These are phyloP conservation scores for Eilema griseolum DNA, from an alignment of 2,888 invertebrate species.

Conservation along the genomic window DNA sequence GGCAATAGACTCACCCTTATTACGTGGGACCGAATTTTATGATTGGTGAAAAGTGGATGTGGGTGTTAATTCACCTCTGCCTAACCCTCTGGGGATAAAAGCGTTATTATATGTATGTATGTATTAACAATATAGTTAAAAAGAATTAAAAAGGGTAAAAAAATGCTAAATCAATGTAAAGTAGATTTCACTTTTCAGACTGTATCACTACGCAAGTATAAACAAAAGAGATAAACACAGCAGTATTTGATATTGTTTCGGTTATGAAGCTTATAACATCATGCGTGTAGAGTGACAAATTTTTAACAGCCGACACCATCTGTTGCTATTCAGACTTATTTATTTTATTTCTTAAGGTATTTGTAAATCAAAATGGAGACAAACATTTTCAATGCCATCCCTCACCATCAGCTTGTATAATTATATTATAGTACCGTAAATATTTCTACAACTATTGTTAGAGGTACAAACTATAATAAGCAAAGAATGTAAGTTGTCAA, in stretches of 20 bases:
- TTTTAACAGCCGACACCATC: not conserved
- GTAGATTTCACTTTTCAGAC: not conserved
- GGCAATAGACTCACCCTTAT: no score
- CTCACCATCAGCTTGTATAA: slow-evolving; percentile 33
- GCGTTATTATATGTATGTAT: no score
- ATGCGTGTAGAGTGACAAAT: slow-evolving; percentile 1
- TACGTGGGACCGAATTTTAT: no score
- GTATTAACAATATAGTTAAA: not conserved
- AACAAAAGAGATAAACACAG: not conserved
- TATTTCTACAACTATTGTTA: slow-evolving; percentile 37
- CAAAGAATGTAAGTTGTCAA: slow-evolving; percentile 22
- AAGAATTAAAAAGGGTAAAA: not conserved
- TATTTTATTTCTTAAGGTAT: not conserved
- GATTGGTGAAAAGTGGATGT: no score
- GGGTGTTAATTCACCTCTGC: no score
- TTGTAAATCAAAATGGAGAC: not conserved
- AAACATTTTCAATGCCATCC: not conserved
- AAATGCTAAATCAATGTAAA: not conserved
- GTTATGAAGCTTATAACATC: not conserved
- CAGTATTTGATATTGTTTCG: not conserved
- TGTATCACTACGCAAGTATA: not conserved
- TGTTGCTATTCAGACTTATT: not conserved
- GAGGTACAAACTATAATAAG: slow-evolving; percentile 42
- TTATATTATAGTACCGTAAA: slow-evolving; percentile 29
- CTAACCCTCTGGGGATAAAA: no score